Conservation (phyloP, 1,140 invertebrate species). For the Antheraea pernyi region DNA sequence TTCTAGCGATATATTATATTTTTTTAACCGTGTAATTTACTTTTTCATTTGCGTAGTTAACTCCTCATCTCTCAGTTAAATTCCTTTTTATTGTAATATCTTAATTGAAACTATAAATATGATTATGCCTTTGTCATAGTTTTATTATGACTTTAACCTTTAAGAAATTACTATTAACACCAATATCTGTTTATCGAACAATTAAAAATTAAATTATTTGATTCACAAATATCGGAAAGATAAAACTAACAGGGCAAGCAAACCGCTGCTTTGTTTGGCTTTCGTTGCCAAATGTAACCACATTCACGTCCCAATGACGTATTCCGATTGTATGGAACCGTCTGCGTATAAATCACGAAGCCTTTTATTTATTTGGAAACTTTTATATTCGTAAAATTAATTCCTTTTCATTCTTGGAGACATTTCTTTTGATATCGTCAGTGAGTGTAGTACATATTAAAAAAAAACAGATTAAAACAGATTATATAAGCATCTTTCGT, state of each 20-base stretch:
- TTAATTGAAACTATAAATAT: too few relatives aligned
- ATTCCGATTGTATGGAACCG: not conserved
- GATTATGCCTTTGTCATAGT: too few relatives aligned
- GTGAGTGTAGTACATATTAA: not conserved
- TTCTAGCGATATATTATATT: too few relatives aligned
- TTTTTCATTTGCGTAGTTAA: too few relatives aligned
- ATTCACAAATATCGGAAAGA: not conserved
- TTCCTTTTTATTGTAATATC: too few relatives aligned
- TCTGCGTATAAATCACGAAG: not conserved
- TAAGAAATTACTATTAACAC: too few relatives aligned
- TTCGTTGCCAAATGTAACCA: slow-evolving; percentile 3
- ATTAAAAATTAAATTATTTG: not conserved
- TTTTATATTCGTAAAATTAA: not conserved
- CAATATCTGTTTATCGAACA: not conserved
- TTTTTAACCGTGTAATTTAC: too few relatives aligned
- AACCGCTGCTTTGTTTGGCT: slow-evolving; percentile 2
- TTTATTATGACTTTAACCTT: too few relatives aligned
- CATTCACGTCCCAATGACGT: not conserved
- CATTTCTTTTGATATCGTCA: not conserved
- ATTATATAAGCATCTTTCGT: too few relatives aligned
- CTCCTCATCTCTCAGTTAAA: too few relatives aligned
- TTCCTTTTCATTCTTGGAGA: not conserved
- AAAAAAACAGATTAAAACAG: too few relatives aligned
- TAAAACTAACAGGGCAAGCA: not conserved
- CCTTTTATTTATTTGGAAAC: not conserved